Base-by-base conservation (phyloP, 2,113 vertebrate genomes). In the Grantiella picta region DNA sequence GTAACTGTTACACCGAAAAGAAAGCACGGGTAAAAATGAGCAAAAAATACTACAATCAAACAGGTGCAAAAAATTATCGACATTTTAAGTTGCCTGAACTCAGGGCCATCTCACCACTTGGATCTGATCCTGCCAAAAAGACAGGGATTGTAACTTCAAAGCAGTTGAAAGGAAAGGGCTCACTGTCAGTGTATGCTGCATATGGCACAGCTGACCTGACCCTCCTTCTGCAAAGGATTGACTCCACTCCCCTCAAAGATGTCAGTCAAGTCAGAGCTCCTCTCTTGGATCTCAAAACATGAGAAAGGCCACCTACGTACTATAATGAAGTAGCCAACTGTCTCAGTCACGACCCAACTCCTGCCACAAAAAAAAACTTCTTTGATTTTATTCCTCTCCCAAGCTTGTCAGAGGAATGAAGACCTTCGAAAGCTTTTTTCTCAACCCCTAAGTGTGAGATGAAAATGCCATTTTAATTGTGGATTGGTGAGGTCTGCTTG, bases 321-420 rank as follows among this genome's bases (percentile, higher is more conserved):
- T 86, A 45, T 92, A 96, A 88, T 71, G 82, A 94, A 93, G 81
- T 25, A 84, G 92, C 72, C 95, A 92, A 86, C 72, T 78, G 82
- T 84, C 69, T 95, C 80, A 33, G 40, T 71, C 60, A 86, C 0
- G 2, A 94, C 86, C 82, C 86, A 82, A 65, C 76, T 78, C 49
- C 82, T 64, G 42, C 49, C 91, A 71, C 80, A 90, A 66, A 90
- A 70, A 92, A 80, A 21, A 12, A 20, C n/a, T 57, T 84, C 19
- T 53, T 86, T 60, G 56, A 90, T 81, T 96, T 79, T 80, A 56
- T 60, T 94, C 88, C 65, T 75, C 85, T 64, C 64, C 50, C 47
- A 60, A 92, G 68, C 65, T 89, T 72, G 69, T 84, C 76, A 92
- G 44, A 93, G 45, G 28, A 75, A 83, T 2, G 12, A 59, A 92